Base-by-base conservation (phyloP, 1,140 invertebrate genomes). In the Ylistrum balloti region DNA sequence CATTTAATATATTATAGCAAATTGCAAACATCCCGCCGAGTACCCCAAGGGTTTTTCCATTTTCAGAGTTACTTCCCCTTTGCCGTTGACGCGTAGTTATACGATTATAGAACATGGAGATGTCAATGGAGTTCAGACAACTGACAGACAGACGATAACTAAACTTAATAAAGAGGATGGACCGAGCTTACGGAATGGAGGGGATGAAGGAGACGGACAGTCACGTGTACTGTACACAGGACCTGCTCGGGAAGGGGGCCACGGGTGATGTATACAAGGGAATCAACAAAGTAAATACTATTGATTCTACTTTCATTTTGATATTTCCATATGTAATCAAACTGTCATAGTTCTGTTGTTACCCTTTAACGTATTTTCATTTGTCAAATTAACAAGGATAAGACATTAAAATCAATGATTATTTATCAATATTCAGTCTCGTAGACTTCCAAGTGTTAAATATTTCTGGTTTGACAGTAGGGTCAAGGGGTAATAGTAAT, bases 201-300 rank as follows among this genome's bases (percentile, higher is more conserved):
- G 35, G 20, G 10, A 91, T 89, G 87, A 91, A 88, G 34, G 74
- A 35, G 48, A 91, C 90, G 33, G 90, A 91, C 33, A 88, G 89
- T 86, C 87, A 89, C 88, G 90, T 91, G 20, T 91, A 89, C 88
- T 88, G 86, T 22, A 34, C 88, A 17, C 88, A 91, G 22, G 90
- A 91, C 38, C 74, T 87, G 33, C 74, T 91, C 5, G 90, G 90
- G 48, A 88, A 86, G 28, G 90, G 90, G 0, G 90, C 90, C 28
- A 89, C 88, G 34, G 90, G 90, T 7, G 88, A 91, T 33, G 88
- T 91, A 38, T 91, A 91, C 32, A 91, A 89, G 85, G 90, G 90
- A 33, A 88, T 89, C 15, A 86, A 91, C 33, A 91, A 91, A 88
- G 90, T 89, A 86, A 15, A 0, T 22, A 74, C 17, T n/a, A 11